Conservation (phyloP, 2,797 vertebrate species). For the Rhyacichthys aspro region DNA sequence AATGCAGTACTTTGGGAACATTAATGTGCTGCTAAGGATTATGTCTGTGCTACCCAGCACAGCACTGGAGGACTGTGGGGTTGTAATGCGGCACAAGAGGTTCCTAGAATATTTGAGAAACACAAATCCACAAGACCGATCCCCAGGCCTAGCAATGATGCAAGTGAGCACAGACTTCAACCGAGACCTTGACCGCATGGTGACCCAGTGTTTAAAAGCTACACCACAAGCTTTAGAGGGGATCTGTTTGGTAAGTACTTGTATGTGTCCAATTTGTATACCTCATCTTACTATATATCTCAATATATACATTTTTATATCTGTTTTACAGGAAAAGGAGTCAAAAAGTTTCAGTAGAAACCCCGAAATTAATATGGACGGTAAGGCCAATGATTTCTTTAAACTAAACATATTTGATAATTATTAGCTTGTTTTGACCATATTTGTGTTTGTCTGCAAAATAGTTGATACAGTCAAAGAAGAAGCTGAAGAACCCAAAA, state of each 20-base stretch:
- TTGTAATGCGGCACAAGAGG: conserved; percentile 78
- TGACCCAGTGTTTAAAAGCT: conserved; percentile 82
- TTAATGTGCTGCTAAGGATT: conserved; percentile 81
- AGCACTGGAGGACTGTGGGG: conserved; percentile 81
- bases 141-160: conserved; percentile 78
- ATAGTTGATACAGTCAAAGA: conserved; percentile 66
- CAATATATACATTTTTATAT: not conserved
- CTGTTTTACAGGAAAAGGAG: conserved; percentile 78
- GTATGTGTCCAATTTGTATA: not conserved
- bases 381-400: conserved; percentile 46
- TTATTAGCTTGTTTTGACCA: not conserved
- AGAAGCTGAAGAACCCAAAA: conserved; percentile 55
- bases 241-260: conserved; percentile 79
- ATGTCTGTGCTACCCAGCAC: conserved; percentile 86
- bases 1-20: conserved; percentile 86
- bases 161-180: conserved; percentile 81
- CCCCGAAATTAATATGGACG: conserved; percentile 77
- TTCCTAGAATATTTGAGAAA: conserved; percentile 81
- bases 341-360: conserved; percentile 77
- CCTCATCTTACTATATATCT: not conserved
- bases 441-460: conserved; percentile 9
- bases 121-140: conserved; percentile 73
- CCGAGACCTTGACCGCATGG: conserved; percentile 85
- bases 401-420: not conserved
- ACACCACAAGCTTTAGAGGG: conserved; percentile 84